A percentile compares a stretch with the other conserved stretches of the same genome.
Evolutionary conservation across 2,113 vertebrate species (phyloP).

Genomic region (Tupaia chinensis): DNA sequence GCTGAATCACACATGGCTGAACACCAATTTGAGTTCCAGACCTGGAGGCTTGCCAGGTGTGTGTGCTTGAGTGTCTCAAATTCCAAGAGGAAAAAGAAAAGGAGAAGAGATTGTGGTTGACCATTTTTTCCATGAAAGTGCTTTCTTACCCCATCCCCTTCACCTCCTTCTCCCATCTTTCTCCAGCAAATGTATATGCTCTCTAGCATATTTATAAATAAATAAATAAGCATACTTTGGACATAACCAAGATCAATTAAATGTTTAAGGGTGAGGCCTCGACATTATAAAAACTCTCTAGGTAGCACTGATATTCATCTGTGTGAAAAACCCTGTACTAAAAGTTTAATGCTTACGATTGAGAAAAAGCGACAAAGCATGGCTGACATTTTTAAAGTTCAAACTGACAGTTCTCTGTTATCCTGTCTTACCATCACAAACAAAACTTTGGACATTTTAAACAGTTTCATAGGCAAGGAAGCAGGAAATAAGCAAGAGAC

Average conservation of each 20-base stretch:
- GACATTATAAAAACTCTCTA: neutral
- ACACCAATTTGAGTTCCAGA: too few species aligned
- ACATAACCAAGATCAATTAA: neutral
- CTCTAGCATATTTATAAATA: too few species aligned
- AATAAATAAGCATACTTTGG: neutral
- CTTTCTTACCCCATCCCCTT: too few species aligned
- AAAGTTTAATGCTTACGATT: neutral
- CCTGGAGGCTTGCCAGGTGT: too few species aligned
- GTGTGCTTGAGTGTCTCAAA: too few species aligned
- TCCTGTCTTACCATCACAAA: neutral
- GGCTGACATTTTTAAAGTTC: conserved; percentile 14
- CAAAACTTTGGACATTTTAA: conserved; percentile 1
- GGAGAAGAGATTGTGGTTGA: too few species aligned
- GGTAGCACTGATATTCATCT: neutral
- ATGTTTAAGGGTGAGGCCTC: neutral
- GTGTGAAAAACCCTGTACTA: neutral
- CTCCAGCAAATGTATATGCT: too few species aligned
- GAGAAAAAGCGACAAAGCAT: neutral
- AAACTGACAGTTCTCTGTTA: neutral
- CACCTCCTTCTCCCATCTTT: too few species aligned
- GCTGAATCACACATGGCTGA: too few species aligned
- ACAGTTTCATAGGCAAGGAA: neutral
- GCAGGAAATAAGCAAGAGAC: neutral
- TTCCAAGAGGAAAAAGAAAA: too few species aligned
- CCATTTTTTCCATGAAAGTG: too few species aligned